phyloP scores from a whole-genome alignment of 2,113 vertebrate species.

The Apteryx owenii region DNA sequence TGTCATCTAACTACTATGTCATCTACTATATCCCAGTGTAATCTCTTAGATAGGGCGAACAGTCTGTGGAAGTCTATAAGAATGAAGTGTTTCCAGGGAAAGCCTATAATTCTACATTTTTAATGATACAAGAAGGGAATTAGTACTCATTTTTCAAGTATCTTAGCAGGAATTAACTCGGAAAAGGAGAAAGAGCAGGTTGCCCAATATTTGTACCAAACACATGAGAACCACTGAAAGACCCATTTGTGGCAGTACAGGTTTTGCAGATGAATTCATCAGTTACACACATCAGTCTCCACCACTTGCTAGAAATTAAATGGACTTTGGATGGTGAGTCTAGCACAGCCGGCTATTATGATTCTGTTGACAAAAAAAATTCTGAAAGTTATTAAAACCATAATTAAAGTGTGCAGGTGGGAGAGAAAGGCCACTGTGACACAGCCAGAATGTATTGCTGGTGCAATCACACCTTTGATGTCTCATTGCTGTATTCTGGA shows the following conservation, averaged over 20 bases:
- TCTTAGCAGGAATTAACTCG: not conserved
- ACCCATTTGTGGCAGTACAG: not conserved
- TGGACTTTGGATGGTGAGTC: not conserved
- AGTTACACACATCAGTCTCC: not conserved
- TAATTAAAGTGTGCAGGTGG: not conserved
- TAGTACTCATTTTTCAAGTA: not conserved
- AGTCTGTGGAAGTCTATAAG: not conserved
- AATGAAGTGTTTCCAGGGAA: not conserved
- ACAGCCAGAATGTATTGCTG: not conserved
- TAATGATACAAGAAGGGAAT: not conserved
- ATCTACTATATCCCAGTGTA: not conserved
- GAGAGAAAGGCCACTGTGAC: not conserved
- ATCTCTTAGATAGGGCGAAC: not conserved
- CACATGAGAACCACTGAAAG: not conserved
- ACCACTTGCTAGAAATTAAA: not conserved
- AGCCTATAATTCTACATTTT: not conserved
- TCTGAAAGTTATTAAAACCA: not conserved
- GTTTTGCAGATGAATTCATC: not conserved
- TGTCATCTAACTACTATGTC: not conserved
- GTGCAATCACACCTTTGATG: not conserved
- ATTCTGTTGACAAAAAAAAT: not conserved
- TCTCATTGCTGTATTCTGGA: not conserved
- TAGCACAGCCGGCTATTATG: fast-evolving
- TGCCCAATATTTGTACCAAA: not conserved
- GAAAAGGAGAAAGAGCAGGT: not conserved